Base-by-base conservation (phyloP, 2,797 vertebrate species). In the Chelon labrosus region DNA sequence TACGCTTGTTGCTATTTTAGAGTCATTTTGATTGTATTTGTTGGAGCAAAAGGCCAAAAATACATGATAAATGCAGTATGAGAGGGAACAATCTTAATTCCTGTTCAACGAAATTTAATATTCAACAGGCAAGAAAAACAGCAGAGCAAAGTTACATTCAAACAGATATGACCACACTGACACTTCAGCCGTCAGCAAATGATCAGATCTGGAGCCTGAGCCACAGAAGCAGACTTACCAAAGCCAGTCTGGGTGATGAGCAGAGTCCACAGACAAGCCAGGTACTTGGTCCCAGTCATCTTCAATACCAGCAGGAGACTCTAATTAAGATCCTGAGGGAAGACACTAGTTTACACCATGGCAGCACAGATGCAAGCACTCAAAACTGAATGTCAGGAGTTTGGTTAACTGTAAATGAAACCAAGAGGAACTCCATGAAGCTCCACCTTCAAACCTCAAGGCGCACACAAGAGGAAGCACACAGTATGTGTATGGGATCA, bases 371-470 rank as follows among this genome's bases (percentile, higher is more conserved):
- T 2, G 22, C 16, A 31, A 27, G 4, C 14, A 6, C 44, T 25
- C 22, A 64, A 14, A 7, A 46, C 12, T 65, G 35, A 22, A 41
- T 56, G 25, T 20, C 25, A 73, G 44, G 68, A 25, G 25, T 14
- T 56, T 62, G 46, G 44, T n/a, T 68, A 22, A 54, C 77, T 10
- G 72, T 65, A 82, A 82, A 75, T 68, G 77, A 83, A 87, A 88
- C 70, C 80, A 78, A 77, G 88, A 88, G 86, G 85, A 91, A 90
- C 88, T 87, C 68, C 46, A 60, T 11, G 20, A 82, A 70, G 88
- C 91, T 81, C 90, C 91, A 82, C 91, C 90, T 88, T 84, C 65
- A 69, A 84, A 83, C 78, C 52, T 80, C 85, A 83, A 81, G 56
- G 60, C 19, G 0, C n/a, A 25, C 20, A 38, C 54, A 83, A 84